phyloP scores from a whole-genome alignment of 1,140 invertebrate species.

The Wasmannia auropunctata region DNA sequence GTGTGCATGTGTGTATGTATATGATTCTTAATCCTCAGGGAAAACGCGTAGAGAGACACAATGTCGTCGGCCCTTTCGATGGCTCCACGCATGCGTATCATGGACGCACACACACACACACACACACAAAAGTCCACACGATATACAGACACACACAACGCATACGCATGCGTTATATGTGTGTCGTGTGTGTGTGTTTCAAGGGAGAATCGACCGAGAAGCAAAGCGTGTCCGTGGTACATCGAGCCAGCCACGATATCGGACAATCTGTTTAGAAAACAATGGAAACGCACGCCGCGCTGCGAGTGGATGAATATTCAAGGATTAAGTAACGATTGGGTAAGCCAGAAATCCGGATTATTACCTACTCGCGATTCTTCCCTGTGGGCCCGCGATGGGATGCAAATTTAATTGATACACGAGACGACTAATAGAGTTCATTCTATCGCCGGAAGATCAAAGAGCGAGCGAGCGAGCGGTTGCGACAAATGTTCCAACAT shows the following conservation, averaged over 20 bases:
- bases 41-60: conserved; percentile 35
- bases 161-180: not conserved
- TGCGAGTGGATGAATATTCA: conserved; percentile 52
- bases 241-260: conserved; percentile 42
- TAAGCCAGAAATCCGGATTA: conserved; percentile 56
- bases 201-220: conserved; percentile 51
- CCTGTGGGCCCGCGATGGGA: not conserved
- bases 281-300: conserved; percentile 40
- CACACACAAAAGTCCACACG: not conserved
- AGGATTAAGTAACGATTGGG: conserved; percentile 57
- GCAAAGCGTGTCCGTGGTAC: conserved; percentile 48
- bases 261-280: conserved; percentile 60
- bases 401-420: conserved; percentile 61
- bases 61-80: conserved; percentile 40
- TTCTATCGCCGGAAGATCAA: conserved; percentile 35
- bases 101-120: not conserved
- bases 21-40: not conserved
- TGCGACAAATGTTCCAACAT: conserved; percentile 21
- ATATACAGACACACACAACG: not conserved
- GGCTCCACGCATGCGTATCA: conserved; percentile 39
- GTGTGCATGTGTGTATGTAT: not conserved
- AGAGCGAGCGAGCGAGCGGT: not conserved
- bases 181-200: not conserved
- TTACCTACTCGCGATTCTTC: conserved; percentile 47
- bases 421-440: conserved; percentile 39